Percentiles rank a stretch among this genome's conserved stretches.
Conservation (phyloP, 1,140 invertebrate species). For the Ostrea denselamellosa region DNA sequence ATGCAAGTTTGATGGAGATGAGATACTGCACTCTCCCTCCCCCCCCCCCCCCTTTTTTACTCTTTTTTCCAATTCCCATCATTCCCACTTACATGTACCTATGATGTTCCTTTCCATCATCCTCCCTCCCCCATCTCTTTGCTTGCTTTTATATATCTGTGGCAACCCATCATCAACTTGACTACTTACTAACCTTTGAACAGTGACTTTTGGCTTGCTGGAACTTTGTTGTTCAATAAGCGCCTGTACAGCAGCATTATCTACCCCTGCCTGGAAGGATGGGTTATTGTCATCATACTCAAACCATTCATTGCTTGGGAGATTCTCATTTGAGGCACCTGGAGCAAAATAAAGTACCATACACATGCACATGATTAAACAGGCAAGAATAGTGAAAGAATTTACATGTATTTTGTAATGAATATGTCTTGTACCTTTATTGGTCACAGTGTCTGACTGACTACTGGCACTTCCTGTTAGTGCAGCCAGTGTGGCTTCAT, state of each 20-base stretch:
- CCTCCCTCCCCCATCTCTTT: no score
- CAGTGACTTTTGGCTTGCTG: constrained; percentile 60
- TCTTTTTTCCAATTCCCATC: background rate
- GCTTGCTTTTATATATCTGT: background rate
- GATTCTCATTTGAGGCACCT: constrained; percentile 45
- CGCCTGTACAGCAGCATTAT: constrained; percentile 62
- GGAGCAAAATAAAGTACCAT: background rate
- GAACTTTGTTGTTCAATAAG: constrained; percentile 56
- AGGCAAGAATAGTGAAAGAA: background rate
- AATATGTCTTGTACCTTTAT: constrained; percentile 31
- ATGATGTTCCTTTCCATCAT: background rate
- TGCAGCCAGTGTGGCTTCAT: constrained; percentile 63
- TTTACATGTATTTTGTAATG: no score
- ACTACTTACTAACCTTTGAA: constrained; percentile 54
- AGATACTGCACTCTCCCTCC: background rate
- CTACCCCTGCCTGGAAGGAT: constrained; percentile 42
- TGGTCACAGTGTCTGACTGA: constrained; percentile 41
- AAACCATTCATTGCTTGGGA: constrained; percentile 73
- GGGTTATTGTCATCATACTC: constrained; percentile 70
- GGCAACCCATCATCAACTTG: background rate
- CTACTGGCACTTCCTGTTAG: constrained; percentile 47
- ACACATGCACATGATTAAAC: background rate
- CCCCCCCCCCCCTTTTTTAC: background rate
- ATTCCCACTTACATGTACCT: background rate
- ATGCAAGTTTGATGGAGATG: no score